Percentiles rank a stretch among this genome's conserved stretches.
phyloP scores from a whole-genome alignment of 2,888 invertebrate species.

The Ormyrus labotus region DNA sequence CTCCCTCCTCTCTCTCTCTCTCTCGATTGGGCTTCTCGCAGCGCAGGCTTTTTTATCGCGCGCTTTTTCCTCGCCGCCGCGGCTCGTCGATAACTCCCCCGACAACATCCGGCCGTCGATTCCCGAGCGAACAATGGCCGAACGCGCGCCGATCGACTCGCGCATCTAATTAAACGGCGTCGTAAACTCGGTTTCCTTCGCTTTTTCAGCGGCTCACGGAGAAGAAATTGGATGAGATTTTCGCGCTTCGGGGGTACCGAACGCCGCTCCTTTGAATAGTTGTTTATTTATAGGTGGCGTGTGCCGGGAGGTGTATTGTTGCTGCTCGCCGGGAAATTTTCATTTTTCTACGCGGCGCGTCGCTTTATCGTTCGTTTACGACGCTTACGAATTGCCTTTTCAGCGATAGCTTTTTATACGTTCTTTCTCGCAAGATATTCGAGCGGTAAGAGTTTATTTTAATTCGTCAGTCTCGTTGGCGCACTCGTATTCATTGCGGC shows the following conservation, averaged over 20 bases:
- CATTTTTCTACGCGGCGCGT: too few relatives aligned
- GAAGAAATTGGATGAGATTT: not conserved
- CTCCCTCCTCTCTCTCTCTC: constrained; percentile 1
- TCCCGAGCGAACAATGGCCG: constrained; percentile 13
- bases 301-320: not conserved
- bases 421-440: too few relatives aligned
- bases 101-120: constrained; percentile 42
- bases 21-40: constrained; percentile 4
- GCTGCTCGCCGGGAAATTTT: too few relatives aligned
- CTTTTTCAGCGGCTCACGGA: not conserved
- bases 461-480: too few relatives aligned
- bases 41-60: constrained; percentile 8
- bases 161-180: constrained; percentile 13
- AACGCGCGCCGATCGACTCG: constrained; percentile 30
- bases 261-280: not conserved
- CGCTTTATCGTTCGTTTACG: too few relatives aligned
- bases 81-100: constrained; percentile 32
- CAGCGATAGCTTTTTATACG: too few relatives aligned
- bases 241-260: not conserved
- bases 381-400: too few relatives aligned
- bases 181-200: not conserved
- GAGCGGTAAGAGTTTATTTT: too few relatives aligned
- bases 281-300: constrained; percentile 1
- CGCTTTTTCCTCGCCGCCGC: not conserved
- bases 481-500: too few relatives aligned